Evolutionary conservation across 1,140 invertebrate genomes (phyloP).

Genomic region (Manduca sexta): DNA sequence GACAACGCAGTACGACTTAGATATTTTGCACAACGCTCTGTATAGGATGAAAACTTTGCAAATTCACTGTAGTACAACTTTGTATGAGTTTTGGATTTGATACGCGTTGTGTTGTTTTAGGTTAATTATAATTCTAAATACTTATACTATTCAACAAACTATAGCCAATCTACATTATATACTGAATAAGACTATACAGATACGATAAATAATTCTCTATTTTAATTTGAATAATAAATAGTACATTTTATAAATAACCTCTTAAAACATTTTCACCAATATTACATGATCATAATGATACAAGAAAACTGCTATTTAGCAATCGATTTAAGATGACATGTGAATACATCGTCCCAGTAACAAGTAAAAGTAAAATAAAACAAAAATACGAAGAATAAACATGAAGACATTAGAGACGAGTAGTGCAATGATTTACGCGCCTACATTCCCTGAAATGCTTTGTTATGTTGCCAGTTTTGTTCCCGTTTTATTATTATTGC

Average conservation of each 20-base stretch:
- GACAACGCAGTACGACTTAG: conserved; percentile 21
- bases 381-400: conserved; percentile 18
- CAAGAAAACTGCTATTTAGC: neutral
- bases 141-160: no score
- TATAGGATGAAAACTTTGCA: no score
- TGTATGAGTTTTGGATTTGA: no score
- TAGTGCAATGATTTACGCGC: conserved; percentile 39
- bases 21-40: neutral
- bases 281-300: neutral
- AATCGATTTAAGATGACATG: no score
- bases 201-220: neutral
- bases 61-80: no score
- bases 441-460: conserved; percentile 24
- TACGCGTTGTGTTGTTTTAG: no score
- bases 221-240: neutral
- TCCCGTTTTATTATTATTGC: conserved; percentile 34
- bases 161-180: no score
- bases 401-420: conserved; percentile 31
- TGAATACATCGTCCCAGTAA: no score
- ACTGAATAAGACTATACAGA: neutral
- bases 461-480: conserved; percentile 20
- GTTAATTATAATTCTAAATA: no score
- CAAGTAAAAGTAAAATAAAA: conserved; percentile 19
- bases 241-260: neutral
- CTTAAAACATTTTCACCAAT: neutral